Base-by-base conservation (phyloP, 2,888 invertebrate genomes). In the Lamellibrachia satsuma region DNA sequence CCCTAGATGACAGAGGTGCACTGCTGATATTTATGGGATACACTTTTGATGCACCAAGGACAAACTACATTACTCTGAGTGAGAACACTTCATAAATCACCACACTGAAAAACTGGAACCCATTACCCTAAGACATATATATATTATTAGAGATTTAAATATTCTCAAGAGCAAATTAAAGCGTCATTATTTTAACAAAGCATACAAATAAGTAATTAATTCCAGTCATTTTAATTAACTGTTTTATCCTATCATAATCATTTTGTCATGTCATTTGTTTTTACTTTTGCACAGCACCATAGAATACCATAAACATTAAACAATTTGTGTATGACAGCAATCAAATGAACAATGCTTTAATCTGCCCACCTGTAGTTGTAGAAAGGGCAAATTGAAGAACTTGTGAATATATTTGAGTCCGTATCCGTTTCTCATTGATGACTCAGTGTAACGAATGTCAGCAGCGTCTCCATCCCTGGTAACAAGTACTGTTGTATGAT, bases 391-490 rank as follows among this genome's bases (percentile, higher is more conserved):
- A 96, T 98, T 99, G 96, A 99, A 98, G 97, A 99, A 99, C 97
- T 98, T 98, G 97, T 99, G 98, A 92, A 99, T 97, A 94, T 98
- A 97, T 95, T 98, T 98, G 93, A 99, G 97, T 4, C 99, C 99
- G 97, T 99, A 99, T 0, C 99, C 99, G 97, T 99, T 99, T 95
- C 98, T 97, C 99, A 99, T 99, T 3, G 99, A 99, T 0, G 98
- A 98, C 96, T 99, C 99, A 0, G 98, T 98, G 96, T 98, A 99
- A 57, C 98, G 97, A 51, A 99, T 97, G 96, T 96, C 95, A 0
- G 95, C 96, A 7, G 95, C 94, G 55, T 95, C 95, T 75, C 95
- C 94, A 7, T 95, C 94, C 93, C 96, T 96, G 94, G 15, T 22
- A 22, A 90, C n/a, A 15, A 90, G 90, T 90, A 22, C n/a, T 90